Percentiles rank a stretch among this genome's conserved stretches.
Conservation (phyloP, 1,140 invertebrate genomes). For the Halictus rubicundus region DNA sequence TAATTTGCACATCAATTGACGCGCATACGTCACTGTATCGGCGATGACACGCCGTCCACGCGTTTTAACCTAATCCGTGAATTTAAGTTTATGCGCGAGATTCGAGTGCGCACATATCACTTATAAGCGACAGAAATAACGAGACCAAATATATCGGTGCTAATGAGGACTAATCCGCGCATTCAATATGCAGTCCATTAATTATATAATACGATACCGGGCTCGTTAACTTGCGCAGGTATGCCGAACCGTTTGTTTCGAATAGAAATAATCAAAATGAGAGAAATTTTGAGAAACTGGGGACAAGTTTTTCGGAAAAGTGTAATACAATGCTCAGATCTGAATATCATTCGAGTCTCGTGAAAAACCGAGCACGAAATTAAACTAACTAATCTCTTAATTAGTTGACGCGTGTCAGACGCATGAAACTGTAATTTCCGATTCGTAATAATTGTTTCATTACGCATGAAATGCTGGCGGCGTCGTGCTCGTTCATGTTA, state of each 20-base stretch:
- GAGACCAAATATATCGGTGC: background rate
- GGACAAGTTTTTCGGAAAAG: too few species aligned
- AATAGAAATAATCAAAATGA: background rate
- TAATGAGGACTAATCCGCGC: conserved; percentile 18
- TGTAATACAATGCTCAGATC: too few species aligned
- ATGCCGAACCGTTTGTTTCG: background rate
- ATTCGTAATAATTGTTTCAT: conserved; percentile 1
- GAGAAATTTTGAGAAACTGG: background rate
- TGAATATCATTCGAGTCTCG: too few species aligned
- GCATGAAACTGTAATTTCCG: background rate
- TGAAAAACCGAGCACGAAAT: too few species aligned
- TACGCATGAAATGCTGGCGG: background rate
- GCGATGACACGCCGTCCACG: background rate
- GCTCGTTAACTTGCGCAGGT: background rate
- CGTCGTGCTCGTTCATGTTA: background rate
- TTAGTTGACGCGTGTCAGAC: background rate
- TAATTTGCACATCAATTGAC: conserved; percentile 26
- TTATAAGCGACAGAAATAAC: conserved; percentile 30
- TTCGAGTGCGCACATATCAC: background rate
- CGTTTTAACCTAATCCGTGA: conserved; percentile 10
- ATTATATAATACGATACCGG: background rate
- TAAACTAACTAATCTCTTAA: too few species aligned
- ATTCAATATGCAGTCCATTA: conserved; percentile 12
- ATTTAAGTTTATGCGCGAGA: background rate
- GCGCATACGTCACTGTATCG: background rate